Evolutionary conservation across 1,140 invertebrate species (phyloP).

Genomic region (Conus betulinus): DNA sequence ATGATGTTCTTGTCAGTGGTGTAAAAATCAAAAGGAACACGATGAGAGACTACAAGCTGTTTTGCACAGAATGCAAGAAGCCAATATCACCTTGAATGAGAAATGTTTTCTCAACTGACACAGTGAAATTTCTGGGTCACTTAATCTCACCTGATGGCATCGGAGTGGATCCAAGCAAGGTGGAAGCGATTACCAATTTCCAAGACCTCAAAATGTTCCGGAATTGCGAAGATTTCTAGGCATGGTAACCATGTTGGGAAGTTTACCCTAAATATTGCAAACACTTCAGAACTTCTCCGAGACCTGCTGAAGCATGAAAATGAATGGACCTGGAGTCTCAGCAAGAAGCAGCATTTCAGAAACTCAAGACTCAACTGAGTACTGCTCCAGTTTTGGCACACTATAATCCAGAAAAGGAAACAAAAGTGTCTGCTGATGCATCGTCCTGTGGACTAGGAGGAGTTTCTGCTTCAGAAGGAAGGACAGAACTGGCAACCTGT

Average conservation of each 20-base stretch:
- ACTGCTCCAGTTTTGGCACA: slow-evolving; percentile 5
- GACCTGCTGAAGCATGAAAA: slow-evolving; percentile 24
- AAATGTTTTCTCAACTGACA: slow-evolving; percentile 17
- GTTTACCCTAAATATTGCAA: neutral
- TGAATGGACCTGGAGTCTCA: neutral
- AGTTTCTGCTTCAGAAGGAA: too few relatives aligned
- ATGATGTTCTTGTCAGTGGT: neutral
- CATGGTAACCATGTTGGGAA: slow-evolving; percentile 16
- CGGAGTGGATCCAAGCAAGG: neutral
- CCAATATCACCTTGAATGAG: neutral
- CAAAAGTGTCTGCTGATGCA: slow-evolving; percentile 9
- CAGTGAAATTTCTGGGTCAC: neutral
- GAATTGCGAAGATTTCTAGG: neutral
- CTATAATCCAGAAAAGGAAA: neutral
- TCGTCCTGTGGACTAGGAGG: neutral
- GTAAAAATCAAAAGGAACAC: slow-evolving; percentile 17
- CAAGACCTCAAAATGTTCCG: neutral
- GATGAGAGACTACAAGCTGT: neutral
- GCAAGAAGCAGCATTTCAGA: slow-evolving; percentile 7
- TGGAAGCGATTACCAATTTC: neutral
- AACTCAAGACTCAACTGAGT: neutral
- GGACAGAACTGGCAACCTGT: too few relatives aligned
- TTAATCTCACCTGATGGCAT: neutral
- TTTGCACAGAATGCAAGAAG: slow-evolving; percentile 1
- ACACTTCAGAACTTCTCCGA: neutral